A percentile compares a stretch with the other conserved stretches of the same genome.
phyloP scores from a whole-genome alignment of 2,888 invertebrate species.

The Torymus tubicola region DNA sequence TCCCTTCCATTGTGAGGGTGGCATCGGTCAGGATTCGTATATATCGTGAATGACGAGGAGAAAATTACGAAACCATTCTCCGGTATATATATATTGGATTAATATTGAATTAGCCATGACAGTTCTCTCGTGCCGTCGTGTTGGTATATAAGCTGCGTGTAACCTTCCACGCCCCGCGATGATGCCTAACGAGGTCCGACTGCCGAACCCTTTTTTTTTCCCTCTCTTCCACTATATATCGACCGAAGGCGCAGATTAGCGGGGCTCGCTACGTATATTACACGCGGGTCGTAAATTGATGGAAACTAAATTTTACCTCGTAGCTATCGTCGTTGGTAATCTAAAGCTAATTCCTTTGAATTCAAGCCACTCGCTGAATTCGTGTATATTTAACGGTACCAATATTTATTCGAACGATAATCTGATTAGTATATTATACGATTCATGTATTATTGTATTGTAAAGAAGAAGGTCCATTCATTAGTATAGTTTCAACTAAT shows the following conservation, averaged over 20 bases:
- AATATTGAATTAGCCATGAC: slow-evolving; percentile 53
- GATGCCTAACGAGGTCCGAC: slow-evolving; percentile 38
- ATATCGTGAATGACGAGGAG: slow-evolving; percentile 13
- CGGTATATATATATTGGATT: slow-evolving; percentile 57
- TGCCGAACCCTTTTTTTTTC: slow-evolving; percentile 32
- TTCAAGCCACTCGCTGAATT: too few relatives aligned
- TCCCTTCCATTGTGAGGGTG: too few relatives aligned
- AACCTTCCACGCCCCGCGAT: background rate
- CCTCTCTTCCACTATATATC: slow-evolving; percentile 3
- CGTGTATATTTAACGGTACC: too few relatives aligned
- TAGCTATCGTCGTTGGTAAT: slow-evolving; percentile 9
- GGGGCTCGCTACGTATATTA: slow-evolving; percentile 2
- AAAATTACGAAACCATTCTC: slow-evolving; percentile 62
- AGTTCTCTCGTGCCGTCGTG: background rate
- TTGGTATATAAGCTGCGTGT: background rate
- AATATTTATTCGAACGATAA: too few relatives aligned
- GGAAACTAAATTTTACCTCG: slow-evolving; percentile 28
- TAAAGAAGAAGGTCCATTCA: too few relatives aligned
- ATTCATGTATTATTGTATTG: too few relatives aligned
- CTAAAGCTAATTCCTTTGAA: background rate
- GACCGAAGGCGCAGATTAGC: slow-evolving; percentile 32
- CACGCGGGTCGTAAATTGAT: slow-evolving; percentile 3
- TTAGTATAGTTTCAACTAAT: too few relatives aligned
- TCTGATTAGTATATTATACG: too few relatives aligned
- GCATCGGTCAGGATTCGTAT: too few relatives aligned